These are phyloP conservation scores for Pollenia angustigena DNA, from an alignment of 2,888 invertebrate genomes.

Conservation along the genomic window DNA sequence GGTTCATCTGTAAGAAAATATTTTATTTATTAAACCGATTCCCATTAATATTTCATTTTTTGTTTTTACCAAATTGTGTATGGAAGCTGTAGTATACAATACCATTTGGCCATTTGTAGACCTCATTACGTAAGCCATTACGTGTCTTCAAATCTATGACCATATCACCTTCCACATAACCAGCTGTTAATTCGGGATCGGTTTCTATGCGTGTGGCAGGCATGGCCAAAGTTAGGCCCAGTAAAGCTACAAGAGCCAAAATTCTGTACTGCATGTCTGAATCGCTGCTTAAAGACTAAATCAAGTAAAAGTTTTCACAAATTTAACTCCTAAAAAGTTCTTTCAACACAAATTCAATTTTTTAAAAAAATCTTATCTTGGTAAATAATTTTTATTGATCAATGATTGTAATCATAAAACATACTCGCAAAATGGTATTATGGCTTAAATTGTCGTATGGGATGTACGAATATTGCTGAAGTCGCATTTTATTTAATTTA, in stretches of 20 bases:
- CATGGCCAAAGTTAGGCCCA: slow-evolving; percentile 47
- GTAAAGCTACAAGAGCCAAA: neutral
- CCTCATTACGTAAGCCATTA: slow-evolving; percentile 86
- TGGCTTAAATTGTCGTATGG: neutral
- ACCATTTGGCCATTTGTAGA: slow-evolving; percentile 87
- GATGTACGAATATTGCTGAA: neutral
- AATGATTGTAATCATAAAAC: slow-evolving; percentile 23
- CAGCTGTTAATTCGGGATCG: slow-evolving; percentile 91
- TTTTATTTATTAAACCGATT: neutral
- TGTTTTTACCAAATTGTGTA: slow-evolving; percentile 78
- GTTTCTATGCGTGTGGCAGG: slow-evolving; percentile 63
- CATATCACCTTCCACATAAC: slow-evolving; percentile 91
- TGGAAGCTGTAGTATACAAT: slow-evolving; percentile 88
- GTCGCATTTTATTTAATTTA: slow-evolving; percentile 26
- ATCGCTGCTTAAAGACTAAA: slow-evolving; percentile 12
- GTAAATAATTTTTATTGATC: slow-evolving; percentile 5
- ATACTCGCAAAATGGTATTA: slow-evolving; percentile 3
- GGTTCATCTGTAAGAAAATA: slow-evolving; percentile 80
- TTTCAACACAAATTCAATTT: neutral
- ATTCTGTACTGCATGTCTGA: slow-evolving; percentile 49
- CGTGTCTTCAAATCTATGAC: slow-evolving; percentile 85
- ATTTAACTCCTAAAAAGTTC: neutral
- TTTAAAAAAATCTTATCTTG: slow-evolving; percentile 1
- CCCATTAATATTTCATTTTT: neutral
- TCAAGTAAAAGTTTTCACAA: neutral